Conservation (phyloP, 2,888 invertebrate species). For the Trissolcus japonicus region DNA sequence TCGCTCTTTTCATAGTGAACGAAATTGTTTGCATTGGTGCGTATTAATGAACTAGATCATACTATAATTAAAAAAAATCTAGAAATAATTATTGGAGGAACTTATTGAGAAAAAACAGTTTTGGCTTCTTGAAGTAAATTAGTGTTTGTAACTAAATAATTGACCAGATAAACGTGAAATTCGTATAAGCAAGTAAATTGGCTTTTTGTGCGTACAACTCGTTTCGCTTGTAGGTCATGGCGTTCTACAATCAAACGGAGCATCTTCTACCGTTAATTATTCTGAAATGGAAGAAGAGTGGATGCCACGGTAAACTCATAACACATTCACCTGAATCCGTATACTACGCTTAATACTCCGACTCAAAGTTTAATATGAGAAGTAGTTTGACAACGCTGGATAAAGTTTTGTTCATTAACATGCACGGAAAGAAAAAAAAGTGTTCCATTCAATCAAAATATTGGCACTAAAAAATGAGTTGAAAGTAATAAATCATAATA, state of each 20-base stretch:
- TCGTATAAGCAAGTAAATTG: no score
- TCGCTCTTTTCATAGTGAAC: no score
- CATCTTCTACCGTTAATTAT: slow-evolving; percentile 51
- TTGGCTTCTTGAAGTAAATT: not conserved
- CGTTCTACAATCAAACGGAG: slow-evolving; percentile 46
- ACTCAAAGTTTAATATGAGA: not conserved
- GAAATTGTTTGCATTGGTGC: no score
- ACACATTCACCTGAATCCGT: slow-evolving; percentile 27
- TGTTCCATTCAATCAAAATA: no score
- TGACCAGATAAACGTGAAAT: no score
- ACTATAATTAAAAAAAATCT: no score
- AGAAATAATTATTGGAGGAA: no score
- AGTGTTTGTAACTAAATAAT: no score
- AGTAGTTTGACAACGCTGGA: not conserved
- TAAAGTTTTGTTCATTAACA: not conserved
- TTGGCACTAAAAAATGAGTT: no score
- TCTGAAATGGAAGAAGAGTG: slow-evolving; percentile 26
- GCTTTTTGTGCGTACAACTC: slow-evolving; percentile 28
- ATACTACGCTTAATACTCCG: slow-evolving; percentile 7
- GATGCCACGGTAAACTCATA: slow-evolving; percentile 24
- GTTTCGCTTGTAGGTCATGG: slow-evolving; percentile 47
- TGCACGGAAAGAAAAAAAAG: not conserved
- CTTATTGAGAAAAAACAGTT: no score
- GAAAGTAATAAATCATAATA: no score
- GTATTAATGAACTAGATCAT: no score